These are phyloP conservation scores for Dusona sp. DNA, from an alignment of 2,888 invertebrate species.

Conservation along the genomic window DNA sequence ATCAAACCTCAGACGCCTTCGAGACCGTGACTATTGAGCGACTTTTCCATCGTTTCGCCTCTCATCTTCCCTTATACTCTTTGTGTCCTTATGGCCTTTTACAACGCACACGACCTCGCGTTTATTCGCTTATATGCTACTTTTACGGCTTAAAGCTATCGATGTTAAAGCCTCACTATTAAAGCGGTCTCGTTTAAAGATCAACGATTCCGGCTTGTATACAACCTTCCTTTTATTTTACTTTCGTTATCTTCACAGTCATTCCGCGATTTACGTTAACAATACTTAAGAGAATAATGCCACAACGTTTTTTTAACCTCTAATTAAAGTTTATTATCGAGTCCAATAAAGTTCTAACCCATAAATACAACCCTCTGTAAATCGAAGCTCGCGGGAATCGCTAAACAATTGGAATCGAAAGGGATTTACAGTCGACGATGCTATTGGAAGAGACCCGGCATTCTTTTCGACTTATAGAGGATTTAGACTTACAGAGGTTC, in stretches of 20 bases:
- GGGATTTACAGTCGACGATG: not conserved
- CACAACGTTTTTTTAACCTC: too few species aligned
- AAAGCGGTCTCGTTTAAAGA: not conserved
- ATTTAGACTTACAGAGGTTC: not conserved
- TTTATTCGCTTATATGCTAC: slow-evolving; percentile 39
- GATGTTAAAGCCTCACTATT: not conserved
- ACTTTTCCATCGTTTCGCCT: slow-evolving; percentile 50
- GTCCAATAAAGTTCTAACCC: not conserved
- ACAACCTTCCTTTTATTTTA: not conserved
- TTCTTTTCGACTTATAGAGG: not conserved
- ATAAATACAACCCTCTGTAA: not conserved
- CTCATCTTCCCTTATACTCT: not conserved
- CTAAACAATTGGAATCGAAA: not conserved
- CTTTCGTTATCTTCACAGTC: not conserved
- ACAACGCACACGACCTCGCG: slow-evolving; percentile 26
- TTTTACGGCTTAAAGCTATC: slow-evolving; percentile 1
- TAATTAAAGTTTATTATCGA: not conserved
- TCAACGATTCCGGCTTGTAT: not conserved
- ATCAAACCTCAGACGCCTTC: slow-evolving; percentile 59
- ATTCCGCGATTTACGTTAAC: not conserved
- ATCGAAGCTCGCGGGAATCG: not conserved
- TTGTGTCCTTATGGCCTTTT: slow-evolving; percentile 16
- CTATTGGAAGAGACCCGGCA: not conserved
- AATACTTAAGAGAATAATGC: not conserved
- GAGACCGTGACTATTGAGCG: slow-evolving; percentile 50